phyloP scores from a whole-genome alignment of 2,797 vertebrate genomes.

The Acipenser ruthenus region DNA sequence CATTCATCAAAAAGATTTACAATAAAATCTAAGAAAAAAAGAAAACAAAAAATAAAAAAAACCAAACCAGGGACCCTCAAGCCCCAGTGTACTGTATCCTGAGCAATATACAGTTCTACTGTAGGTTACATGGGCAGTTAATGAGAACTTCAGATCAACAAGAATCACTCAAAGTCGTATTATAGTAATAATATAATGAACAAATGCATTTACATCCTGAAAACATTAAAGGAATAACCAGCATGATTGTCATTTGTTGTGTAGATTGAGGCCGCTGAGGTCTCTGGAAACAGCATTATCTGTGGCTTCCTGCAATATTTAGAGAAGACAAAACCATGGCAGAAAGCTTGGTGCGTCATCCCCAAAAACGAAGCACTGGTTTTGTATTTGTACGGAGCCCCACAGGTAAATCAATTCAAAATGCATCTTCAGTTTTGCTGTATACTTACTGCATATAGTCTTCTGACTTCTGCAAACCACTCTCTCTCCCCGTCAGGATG shows the following conservation, averaged over 20 bases:
- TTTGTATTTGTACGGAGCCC: constrained; percentile 91
- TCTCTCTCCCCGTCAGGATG: constrained; percentile 62
- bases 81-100: too few species aligned
- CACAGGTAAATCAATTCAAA: constrained; percentile 64
- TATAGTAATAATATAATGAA: too few species aligned
- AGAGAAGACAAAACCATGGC: constrained; percentile 91
- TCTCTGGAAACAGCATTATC: constrained; percentile 86
- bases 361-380: constrained; percentile 88
- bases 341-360: constrained; percentile 94
- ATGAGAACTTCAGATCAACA: too few species aligned
- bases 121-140: too few species aligned
- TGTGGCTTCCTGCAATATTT: constrained; percentile 92
- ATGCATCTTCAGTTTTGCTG: not conserved
- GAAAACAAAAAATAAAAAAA: too few species aligned
- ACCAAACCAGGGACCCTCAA: too few species aligned
- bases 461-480: not conserved
- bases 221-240: too few species aligned
- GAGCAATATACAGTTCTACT: too few species aligned
- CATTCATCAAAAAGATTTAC: too few species aligned
- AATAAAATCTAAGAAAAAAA: too few species aligned
- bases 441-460: not conserved
- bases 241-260: constrained; percentile 5
- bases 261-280: constrained; percentile 91
- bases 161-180: too few species aligned
- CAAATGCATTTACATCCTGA: too few species aligned